Evolutionary conservation across 2,113 vertebrate genomes (phyloP).

Genomic region (Acanthochromis polyacanthus): DNA sequence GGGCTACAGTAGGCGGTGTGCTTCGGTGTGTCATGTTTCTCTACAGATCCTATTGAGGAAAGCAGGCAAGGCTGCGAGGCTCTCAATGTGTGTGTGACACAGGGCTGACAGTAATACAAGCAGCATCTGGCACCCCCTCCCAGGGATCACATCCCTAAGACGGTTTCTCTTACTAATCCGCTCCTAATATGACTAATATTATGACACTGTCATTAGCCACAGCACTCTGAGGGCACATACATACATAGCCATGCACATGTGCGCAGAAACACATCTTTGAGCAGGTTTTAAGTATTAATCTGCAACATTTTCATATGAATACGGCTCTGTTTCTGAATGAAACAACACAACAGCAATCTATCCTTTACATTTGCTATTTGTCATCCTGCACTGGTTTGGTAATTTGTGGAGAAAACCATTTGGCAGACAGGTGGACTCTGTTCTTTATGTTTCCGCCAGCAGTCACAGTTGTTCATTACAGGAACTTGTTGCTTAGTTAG

Average conservation of each 20-base stretch:
- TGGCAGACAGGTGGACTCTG: slow-evolving; percentile 15
- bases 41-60: slow-evolving; percentile 70
- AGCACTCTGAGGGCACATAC: slow-evolving; percentile 51
- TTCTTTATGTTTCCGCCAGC: background rate
- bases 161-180: slow-evolving; percentile 77
- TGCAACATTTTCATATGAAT: slow-evolving; percentile 11
- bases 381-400: background rate
- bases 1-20: slow-evolving; percentile 65
- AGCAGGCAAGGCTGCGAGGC: slow-evolving; percentile 60
- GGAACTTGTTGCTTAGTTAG: slow-evolving; percentile 29
- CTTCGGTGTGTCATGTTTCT: slow-evolving; percentile 74
- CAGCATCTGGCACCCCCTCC: slow-evolving; percentile 69
- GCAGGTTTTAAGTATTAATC: slow-evolving; percentile 12
- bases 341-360: background rate
- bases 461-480: slow-evolving; percentile 41
- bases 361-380: slow-evolving; percentile 1
- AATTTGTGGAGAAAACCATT: slow-evolving; percentile 17
- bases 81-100: slow-evolving; percentile 62
- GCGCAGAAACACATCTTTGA: slow-evolving; percentile 11
- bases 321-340: background rate
- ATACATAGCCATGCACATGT: slow-evolving; percentile 6
- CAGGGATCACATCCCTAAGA: slow-evolving; percentile 78
- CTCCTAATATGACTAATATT: slow-evolving; percentile 80
- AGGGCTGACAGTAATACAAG: slow-evolving; percentile 78
- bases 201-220: slow-evolving; percentile 73